A percentile compares a stretch with the other conserved stretches of the same genome.
These are phyloP conservation scores for Drosophila lacteicornis DNA, from an alignment of 1,140 invertebrate species.

Conservation along the genomic window DNA sequence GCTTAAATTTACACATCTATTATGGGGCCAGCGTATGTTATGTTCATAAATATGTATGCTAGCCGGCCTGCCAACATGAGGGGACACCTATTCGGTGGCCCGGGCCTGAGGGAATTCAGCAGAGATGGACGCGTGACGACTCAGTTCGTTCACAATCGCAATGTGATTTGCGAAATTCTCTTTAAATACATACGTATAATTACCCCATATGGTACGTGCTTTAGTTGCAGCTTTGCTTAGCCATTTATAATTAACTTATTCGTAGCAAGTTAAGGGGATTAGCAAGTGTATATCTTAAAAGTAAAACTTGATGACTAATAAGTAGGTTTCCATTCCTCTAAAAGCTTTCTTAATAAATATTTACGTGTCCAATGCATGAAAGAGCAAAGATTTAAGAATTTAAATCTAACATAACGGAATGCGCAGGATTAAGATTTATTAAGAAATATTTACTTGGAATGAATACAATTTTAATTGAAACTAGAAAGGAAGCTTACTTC, in stretches of 20 bases:
- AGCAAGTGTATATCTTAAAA: neutral
- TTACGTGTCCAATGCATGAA: neutral
- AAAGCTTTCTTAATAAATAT: neutral
- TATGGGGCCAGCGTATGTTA: slow-evolving; percentile 49
- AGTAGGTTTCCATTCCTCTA: neutral
- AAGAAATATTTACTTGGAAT: neutral
- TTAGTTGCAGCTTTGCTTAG: neutral
- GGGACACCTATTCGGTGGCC: slow-evolving; percentile 7
- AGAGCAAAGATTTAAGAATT: too few species aligned
- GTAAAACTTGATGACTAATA: neutral
- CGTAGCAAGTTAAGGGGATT: slow-evolving; percentile 2
- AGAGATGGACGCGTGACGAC: slow-evolving; percentile 19
- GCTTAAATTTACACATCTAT: slow-evolving; percentile 71
- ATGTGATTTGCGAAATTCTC: slow-evolving; percentile 20
- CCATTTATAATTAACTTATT: neutral
- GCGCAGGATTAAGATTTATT: neutral
- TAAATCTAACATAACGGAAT: too few species aligned
- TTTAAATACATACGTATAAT: slow-evolving; percentile 17
- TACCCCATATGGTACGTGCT: slow-evolving; percentile 11
- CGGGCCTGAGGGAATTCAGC: neutral
- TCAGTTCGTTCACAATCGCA: slow-evolving; percentile 6
- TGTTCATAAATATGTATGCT: slow-evolving; percentile 53
- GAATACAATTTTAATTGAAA: neutral
- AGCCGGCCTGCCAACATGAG: slow-evolving; percentile 8
- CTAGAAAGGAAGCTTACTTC: neutral